phyloP scores from a whole-genome alignment of 2,888 invertebrate species.

The Drosophila leonis region DNA sequence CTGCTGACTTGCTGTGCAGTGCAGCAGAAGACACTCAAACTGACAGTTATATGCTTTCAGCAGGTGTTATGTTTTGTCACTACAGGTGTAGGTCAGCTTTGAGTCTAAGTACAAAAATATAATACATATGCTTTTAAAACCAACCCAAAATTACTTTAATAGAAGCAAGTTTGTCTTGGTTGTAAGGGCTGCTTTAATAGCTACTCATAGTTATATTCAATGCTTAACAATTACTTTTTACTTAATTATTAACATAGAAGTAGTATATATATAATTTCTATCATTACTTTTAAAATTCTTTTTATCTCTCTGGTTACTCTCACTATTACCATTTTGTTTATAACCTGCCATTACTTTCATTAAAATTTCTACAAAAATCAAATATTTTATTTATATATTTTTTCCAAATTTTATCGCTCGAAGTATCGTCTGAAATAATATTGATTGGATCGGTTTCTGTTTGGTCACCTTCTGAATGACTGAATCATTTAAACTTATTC shows the following conservation, averaged over 20 bases:
- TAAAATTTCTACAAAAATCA: background rate
- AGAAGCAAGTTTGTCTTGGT: background rate
- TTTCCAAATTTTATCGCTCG: background rate
- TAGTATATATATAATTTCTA: background rate
- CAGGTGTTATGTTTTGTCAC: background rate
- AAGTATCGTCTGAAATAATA: slow-evolving; percentile 5
- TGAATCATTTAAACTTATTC: slow-evolving; percentile 51
- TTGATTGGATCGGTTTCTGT: slow-evolving; percentile 24
- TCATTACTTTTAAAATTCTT: background rate
- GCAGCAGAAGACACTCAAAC: background rate
- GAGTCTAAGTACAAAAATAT: background rate
- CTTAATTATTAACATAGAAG: background rate
- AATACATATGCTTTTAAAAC: too few species aligned
- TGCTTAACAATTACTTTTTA: background rate
- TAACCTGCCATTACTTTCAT: background rate
- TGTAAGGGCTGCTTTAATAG: background rate
- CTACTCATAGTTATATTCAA: background rate
- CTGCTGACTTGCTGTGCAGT: background rate
- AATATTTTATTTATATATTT: background rate
- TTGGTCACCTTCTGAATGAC: slow-evolving; percentile 43
- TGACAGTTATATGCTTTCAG: background rate
- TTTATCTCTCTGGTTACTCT: background rate
- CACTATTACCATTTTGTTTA: background rate
- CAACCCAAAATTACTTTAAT: background rate
- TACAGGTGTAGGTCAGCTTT: background rate